A percentile compares a stretch with the other conserved stretches of the same genome.
Conservation (phyloP, 2,113 vertebrate genomes). For the Tragelaphus buxtoni region DNA sequence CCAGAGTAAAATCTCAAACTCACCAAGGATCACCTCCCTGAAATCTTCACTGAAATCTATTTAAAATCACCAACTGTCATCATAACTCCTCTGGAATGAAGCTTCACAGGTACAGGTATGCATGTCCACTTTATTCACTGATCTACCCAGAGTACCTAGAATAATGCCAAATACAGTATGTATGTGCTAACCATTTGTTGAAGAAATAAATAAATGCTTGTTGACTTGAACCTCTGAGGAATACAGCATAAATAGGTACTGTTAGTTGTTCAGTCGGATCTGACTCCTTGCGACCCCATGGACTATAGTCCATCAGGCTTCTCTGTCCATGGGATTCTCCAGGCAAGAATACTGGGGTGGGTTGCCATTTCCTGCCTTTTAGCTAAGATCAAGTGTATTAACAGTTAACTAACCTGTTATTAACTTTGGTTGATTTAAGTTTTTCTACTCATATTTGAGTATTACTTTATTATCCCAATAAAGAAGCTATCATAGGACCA, state of each 20-base stretch:
- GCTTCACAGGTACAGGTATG: background rate
- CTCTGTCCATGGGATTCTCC: background rate
- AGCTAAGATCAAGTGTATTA: background rate
- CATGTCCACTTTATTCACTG: background rate
- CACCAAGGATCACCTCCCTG: background rate
- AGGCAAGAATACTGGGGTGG: background rate
- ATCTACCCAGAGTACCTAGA: background rate
- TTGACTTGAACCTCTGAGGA: background rate
- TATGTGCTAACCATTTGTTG: background rate
- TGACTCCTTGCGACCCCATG: background rate
- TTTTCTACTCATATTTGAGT: background rate
- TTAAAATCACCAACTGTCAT: background rate
- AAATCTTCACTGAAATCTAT: background rate
- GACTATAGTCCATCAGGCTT: background rate
- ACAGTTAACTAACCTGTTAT: background rate
- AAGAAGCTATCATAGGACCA: background rate
- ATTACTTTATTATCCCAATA: background rate
- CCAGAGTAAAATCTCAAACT: background rate
- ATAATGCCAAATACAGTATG: background rate
- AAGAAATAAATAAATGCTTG: background rate
- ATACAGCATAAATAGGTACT: background rate
- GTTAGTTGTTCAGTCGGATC: background rate
- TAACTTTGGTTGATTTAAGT: background rate
- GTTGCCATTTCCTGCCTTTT: background rate
- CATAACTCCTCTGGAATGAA: background rate